Evolutionary conservation across 2,797 vertebrate species (phyloP).

Genomic region (Triplophysa bombifrons): DNA sequence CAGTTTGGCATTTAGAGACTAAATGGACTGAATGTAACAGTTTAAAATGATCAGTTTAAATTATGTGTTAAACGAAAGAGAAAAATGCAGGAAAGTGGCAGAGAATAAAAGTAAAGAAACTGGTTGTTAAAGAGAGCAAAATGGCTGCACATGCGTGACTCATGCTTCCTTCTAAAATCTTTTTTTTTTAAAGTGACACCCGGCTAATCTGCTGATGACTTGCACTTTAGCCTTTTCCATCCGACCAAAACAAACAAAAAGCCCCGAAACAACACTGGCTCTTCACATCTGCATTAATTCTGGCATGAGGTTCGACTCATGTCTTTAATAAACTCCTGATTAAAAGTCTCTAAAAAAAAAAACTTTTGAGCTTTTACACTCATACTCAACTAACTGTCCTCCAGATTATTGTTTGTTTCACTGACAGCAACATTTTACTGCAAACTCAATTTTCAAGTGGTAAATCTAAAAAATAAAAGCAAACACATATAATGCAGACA

Average conservation of each 20-base stretch:
- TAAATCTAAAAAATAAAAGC: background rate
- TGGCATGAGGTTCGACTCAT: background rate
- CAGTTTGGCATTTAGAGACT: background rate
- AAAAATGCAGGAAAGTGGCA: background rate
- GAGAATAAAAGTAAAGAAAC: background rate
- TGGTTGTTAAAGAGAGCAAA: background rate
- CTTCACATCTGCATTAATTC: conserved; percentile 21
- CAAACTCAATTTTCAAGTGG: no score
- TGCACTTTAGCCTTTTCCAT: conserved; percentile 37
- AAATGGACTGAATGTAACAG: background rate
- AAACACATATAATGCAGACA: background rate
- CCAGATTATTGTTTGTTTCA: no score
- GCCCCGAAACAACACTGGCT: background rate
- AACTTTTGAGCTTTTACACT: background rate
- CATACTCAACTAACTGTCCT: background rate
- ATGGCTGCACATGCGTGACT: conserved; percentile 50
- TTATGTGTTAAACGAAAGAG: background rate
- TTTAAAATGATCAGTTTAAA: background rate
- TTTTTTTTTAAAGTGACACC: conserved; percentile 30
- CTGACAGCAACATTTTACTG: no score
- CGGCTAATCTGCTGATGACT: conserved; percentile 43
- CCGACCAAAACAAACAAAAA: conserved; percentile 31
- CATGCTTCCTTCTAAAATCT: conserved; percentile 51
- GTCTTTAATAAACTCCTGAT: background rate
- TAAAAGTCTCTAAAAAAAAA: background rate